These are phyloP conservation scores for Phasia obesa DNA, from an alignment of 2,888 invertebrate species.

Conservation along the genomic window DNA sequence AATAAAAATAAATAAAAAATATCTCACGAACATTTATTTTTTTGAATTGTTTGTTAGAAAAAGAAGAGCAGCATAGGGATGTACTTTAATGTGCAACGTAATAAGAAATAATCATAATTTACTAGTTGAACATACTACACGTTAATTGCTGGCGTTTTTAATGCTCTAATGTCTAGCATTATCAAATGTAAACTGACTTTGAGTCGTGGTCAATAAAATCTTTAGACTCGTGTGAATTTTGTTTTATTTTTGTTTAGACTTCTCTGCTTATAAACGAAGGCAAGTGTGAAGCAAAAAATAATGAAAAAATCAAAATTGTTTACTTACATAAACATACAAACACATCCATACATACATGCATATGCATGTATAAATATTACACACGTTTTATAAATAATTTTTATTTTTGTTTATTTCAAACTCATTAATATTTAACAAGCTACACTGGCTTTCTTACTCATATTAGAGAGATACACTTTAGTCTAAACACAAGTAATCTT, in stretches of 20 bases:
- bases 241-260: constrained; percentile 45
- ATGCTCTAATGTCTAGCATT: constrained; percentile 61
- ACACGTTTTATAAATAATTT: constrained; percentile 52
- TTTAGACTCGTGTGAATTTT: constrained; percentile 63
- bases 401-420: constrained; percentile 55
- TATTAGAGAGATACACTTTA: constrained; percentile 22
- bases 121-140: constrained; percentile 16
- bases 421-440: constrained; percentile 58
- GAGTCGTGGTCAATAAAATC: constrained; percentile 63
- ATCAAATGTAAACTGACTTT: constrained; percentile 66
- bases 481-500: constrained; percentile 38
- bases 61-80: constrained; percentile 2
- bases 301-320: constrained; percentile 40
- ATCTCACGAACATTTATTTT: constrained; percentile 25
- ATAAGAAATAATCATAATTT: constrained; percentile 35
- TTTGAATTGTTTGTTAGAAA: constrained; percentile 5
- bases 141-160: constrained; percentile 27
- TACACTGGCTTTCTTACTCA: background rate
- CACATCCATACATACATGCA: too few relatives aligned
- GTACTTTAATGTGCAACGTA: background rate
- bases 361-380: constrained; percentile 18
- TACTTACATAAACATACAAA: background rate
- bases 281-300: constrained; percentile 56
- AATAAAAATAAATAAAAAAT: constrained; percentile 38
- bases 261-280: constrained; percentile 50